These are phyloP conservation scores for Amiota communis DNA, from an alignment of 2,888 invertebrate genomes.

Conservation along the genomic window DNA sequence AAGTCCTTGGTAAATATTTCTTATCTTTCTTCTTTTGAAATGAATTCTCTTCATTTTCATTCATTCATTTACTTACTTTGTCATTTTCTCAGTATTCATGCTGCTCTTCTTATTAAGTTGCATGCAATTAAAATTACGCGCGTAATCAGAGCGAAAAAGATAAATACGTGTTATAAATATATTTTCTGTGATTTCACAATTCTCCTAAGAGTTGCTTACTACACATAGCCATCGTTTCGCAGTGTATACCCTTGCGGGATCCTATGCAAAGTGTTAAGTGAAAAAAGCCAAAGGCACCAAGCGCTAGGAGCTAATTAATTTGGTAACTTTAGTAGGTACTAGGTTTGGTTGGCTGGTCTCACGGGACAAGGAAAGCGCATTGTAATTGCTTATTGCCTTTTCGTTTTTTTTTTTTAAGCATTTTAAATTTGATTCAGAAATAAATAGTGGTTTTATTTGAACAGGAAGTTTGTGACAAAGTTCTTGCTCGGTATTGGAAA, in stretches of 20 bases:
- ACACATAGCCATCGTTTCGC: background rate
- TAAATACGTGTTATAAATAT: constrained; percentile 63
- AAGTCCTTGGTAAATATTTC: no score
- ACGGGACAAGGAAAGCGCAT: constrained; percentile 39
- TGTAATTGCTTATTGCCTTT: constrained; percentile 35
- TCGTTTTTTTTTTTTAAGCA: background rate
- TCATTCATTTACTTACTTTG: no score
- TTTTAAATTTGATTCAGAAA: background rate
- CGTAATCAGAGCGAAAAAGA: constrained; percentile 66
- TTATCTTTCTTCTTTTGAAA: no score
- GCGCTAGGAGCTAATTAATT: constrained; percentile 65
- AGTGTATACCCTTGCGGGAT: background rate
- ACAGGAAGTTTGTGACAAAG: no score
- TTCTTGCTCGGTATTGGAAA: no score
- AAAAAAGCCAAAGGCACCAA: constrained; percentile 29
- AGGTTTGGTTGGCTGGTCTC: constrained; percentile 46
- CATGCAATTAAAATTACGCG: constrained; percentile 65
- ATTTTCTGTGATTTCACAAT: constrained; percentile 44
- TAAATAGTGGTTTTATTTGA: no score
- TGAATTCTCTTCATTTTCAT: no score
- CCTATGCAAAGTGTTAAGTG: background rate
- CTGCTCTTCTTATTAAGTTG: constrained; percentile 59
- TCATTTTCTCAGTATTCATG: no score
- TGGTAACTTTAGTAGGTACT: constrained; percentile 56
- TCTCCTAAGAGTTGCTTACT: background rate